Base-by-base conservation (phyloP, 2,888 invertebrate genomes). In the Trachelus stipa region DNA sequence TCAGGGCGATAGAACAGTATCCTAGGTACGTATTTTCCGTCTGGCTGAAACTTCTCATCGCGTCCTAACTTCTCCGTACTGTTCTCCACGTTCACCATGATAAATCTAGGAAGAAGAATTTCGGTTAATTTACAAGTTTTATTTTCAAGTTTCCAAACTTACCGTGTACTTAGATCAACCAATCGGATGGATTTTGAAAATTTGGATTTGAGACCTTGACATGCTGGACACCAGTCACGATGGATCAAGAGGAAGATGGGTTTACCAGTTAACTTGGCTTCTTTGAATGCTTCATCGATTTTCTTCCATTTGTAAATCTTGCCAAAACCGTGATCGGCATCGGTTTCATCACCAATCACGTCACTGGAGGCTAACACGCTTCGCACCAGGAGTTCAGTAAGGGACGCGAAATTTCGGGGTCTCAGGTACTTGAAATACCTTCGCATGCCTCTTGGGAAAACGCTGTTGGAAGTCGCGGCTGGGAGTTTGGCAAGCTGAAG, bases 21-120 rank as follows among this genome's bases (percentile, higher is more conserved):
- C 85, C 95, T 92, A 6, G 95, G 95, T 88, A 95, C 94, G 84
- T 95, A 95, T 31, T 92, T 93, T 9, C 95, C 95, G 85, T 95
- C 95, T 0, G 95, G 95, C 3, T 93, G 91, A 85, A 92, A 95
- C 79, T 89, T 88, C 35, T 87, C 89, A 74, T 91, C 92, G 4
- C 91, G 89, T 0, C 94, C 94, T 83, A 94, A 93, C 34, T 93
- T 93, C 80, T 94, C 78, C 6, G 71, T 78, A 56, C 69, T 93
- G 87, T 95, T 95, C 84, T 93, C 87, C 74, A 94, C 88, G 88
- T 95, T 95, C 23, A 95, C 93, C 95, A 95, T 95, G 4, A 95
- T 92, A 87, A 95, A 95, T 76, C 94, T 92, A 84, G 56, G 56
- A 23, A 56, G 23, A 56, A 9, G 6, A 56, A 56, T 56, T 40